These are phyloP conservation scores for Drosophila funebris DNA, from an alignment of 1,140 invertebrate genomes.

Conservation along the genomic window DNA sequence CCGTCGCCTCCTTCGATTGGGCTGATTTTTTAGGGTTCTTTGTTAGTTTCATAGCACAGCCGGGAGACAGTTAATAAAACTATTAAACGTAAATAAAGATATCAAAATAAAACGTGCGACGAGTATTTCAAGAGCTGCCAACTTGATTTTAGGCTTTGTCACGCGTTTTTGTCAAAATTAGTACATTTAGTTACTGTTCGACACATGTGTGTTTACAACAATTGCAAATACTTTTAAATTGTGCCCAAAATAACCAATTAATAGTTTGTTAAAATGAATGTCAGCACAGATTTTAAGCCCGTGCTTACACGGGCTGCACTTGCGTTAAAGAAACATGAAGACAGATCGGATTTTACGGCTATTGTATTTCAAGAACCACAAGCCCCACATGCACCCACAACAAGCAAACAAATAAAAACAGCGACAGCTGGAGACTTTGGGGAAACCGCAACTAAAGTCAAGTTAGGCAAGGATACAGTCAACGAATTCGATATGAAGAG, in stretches of 20 bases:
- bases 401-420: background rate
- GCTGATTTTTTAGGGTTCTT: background rate
- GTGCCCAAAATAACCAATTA: background rate
- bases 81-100: background rate
- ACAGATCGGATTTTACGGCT: slow-evolving; percentile 40
- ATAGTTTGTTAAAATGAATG: slow-evolving; percentile 40
- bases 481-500: slow-evolving; percentile 85
- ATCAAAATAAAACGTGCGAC: slow-evolving; percentile 36
- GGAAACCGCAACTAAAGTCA: background rate
- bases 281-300: slow-evolving; percentile 65
- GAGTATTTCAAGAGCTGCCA: slow-evolving; percentile 20
- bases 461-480: background rate
- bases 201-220: slow-evolving; percentile 21
- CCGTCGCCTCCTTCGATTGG: background rate
- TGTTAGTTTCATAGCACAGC: slow-evolving; percentile 11
- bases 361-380: slow-evolving; percentile 63
- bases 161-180: slow-evolving; percentile 17
- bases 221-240: background rate
- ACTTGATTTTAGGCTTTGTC: background rate
- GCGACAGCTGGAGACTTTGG: background rate
- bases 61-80: background rate
- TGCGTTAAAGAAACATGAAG: slow-evolving; percentile 47
- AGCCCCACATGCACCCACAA: slow-evolving; percentile 2
- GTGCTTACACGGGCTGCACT: slow-evolving; percentile 71
- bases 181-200: background rate